Evolutionary conservation across 1,140 invertebrate genomes (phyloP).

Genomic region (Listronotus oregonensis): DNA sequence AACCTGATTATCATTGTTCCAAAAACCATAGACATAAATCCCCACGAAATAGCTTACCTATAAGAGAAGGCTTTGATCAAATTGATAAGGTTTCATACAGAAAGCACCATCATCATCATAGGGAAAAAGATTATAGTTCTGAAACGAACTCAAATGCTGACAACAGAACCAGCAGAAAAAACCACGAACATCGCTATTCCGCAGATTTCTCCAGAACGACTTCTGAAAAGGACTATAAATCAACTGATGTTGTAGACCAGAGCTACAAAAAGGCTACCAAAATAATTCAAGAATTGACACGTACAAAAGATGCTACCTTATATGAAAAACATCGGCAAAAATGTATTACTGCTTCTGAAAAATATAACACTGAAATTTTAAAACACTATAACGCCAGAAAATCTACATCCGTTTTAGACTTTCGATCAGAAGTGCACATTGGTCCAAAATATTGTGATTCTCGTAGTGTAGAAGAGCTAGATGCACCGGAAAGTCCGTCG

Average conservation of each 20-base stretch:
- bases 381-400: slow-evolving; percentile 54
- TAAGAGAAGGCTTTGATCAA: slow-evolving; percentile 53
- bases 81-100: slow-evolving; percentile 42
- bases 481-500: slow-evolving; percentile 35
- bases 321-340: slow-evolving; percentile 52
- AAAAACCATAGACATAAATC: slow-evolving; percentile 51
- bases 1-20: slow-evolving; percentile 48
- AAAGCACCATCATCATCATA: slow-evolving; percentile 50
- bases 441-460: slow-evolving; percentile 48
- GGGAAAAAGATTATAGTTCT: slow-evolving; percentile 60
- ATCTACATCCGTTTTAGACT: slow-evolving; percentile 53
- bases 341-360: slow-evolving; percentile 53
- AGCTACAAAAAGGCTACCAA: slow-evolving; percentile 54
- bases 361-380: slow-evolving; percentile 52
- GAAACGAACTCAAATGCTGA: slow-evolving; percentile 62
- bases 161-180: slow-evolving; percentile 39
- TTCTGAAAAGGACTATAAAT: slow-evolving; percentile 40
- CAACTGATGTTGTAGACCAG: slow-evolving; percentile 49
- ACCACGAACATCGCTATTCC: slow-evolving; percentile 39
- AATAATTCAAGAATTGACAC: slow-evolving; percentile 53
- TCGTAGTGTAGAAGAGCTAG: slow-evolving; percentile 47
- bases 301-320: slow-evolving; percentile 46
- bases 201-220: slow-evolving; percentile 39
- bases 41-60: slow-evolving; percentile 47
- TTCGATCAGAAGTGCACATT: slow-evolving; percentile 52